Base-by-base conservation (phyloP, 2,797 vertebrate species). In the Sphenodon punctatus region DNA sequence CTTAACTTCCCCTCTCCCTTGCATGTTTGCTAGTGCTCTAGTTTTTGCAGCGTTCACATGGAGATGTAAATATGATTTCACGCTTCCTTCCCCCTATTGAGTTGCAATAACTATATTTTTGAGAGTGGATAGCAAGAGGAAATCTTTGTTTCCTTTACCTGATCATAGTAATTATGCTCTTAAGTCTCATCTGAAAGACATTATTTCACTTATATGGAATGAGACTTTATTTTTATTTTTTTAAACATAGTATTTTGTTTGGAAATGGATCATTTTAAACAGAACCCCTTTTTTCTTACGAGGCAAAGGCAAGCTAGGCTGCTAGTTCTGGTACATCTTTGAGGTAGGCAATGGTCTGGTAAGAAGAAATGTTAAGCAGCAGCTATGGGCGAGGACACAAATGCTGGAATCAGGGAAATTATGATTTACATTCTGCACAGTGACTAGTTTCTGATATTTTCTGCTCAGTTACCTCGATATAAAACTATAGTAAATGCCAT, bases 71-170 rank as follows among this genome's bases (percentile, higher is more conserved):
- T 91, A 90, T 80, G 88, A 92, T 88, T 91, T 87, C 92, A 91
- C 91, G 88, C 92, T 93, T 93, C 92, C 92, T 93, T 93, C 92
- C 91, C 91, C 79, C 91, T 89, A 93, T 92, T 93, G 86, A 93
- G 75, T 78, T 76, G 69, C 67, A 78, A 60, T 77, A 84, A 87
- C 82, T 92, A 15, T 65, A 88, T 88, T 83, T 87, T 87, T 87
- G 59, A 69, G 77, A 86, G 88, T 85, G 87, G 86, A 85, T 89
- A 81, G 88, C 77, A 75, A 91, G 42, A 92, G 92, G 92, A 92
- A 93, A 88, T 93, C 88, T 90, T 84, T 87, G 77, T 89, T 93
- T 93, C 92, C 92, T 93, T 93, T 86, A 93, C 88, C 89, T 93
- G 90, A 92, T 92, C 90, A 83, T 46, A 83, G 89, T 93, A 71